A percentile compares a stretch with the other conserved stretches of the same genome.
These are phyloP conservation scores for Sebastes iracundus DNA, from an alignment of 2,797 vertebrate genomes.

Conservation along the genomic window DNA sequence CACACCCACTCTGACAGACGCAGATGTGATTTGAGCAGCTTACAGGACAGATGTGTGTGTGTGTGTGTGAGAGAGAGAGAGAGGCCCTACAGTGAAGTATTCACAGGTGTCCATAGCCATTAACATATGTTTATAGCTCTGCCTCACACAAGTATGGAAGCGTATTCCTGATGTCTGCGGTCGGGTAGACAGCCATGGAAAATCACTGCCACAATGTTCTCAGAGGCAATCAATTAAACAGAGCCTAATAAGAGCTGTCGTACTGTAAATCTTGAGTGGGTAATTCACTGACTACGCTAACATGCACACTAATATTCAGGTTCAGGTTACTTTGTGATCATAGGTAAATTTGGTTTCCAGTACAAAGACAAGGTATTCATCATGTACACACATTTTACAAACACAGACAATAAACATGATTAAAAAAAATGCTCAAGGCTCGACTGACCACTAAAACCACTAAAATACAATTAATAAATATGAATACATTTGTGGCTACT, in stretches of 20 bases:
- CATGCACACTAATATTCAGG: too few species aligned
- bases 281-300: background rate
- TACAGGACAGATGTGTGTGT: slow-evolving; percentile 14
- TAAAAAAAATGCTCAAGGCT: too few species aligned
- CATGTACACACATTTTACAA: too few species aligned
- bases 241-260: slow-evolving; percentile 30
- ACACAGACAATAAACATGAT: too few species aligned
- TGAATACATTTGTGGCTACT: too few species aligned
- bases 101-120: slow-evolving; percentile 72
- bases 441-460: too few species aligned
- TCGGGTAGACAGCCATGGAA: slow-evolving; percentile 39
- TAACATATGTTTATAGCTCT: slow-evolving; percentile 71
- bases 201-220: slow-evolving; percentile 46
- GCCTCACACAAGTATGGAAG: slow-evolving; percentile 53
- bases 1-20: slow-evolving; percentile 42
- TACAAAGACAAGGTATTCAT: too few species aligned
- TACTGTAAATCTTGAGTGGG: slow-evolving; percentile 13
- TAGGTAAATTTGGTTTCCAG: too few species aligned
- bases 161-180: slow-evolving; percentile 31
- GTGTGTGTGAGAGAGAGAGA: slow-evolving; percentile 7
- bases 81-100: slow-evolving; percentile 64
- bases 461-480: too few species aligned
- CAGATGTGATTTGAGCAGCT: slow-evolving; percentile 56
- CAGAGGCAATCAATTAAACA: slow-evolving; percentile 40
- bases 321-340: too few species aligned